phyloP scores from a whole-genome alignment of 2,888 invertebrate genomes.

The Acleris cristana region DNA sequence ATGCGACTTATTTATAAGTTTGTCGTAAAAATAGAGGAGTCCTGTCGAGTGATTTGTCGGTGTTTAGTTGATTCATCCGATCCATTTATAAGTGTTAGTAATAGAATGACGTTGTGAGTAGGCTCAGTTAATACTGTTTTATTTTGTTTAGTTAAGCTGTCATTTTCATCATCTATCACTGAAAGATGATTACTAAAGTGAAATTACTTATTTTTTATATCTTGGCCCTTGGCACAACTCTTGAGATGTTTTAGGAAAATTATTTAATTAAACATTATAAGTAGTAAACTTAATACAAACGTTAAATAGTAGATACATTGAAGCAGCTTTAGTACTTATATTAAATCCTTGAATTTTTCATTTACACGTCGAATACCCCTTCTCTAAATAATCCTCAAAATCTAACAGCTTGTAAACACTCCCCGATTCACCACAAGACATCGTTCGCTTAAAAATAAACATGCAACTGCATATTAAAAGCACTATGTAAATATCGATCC shows the following conservation, averaged over 20 bases:
- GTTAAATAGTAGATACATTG: no score
- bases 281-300: no score
- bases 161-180: no score
- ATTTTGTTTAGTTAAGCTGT: no score
- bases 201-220: no score
- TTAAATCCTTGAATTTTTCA: no score
- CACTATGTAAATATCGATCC: conserved; percentile 81
- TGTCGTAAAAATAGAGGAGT: conserved; percentile 33
- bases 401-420: conserved; percentile 4
- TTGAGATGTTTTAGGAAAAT: no score
- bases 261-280: no score
- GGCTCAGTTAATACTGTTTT: no score
- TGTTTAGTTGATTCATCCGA: conserved; percentile 30
- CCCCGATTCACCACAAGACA: conserved; percentile 27
- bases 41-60: conserved; percentile 32
- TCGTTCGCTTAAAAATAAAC: conserved; percentile 34
- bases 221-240: no score
- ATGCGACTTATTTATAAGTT: conserved; percentile 34
- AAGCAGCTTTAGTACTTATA: no score
- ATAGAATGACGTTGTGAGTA: conserved; percentile 1
- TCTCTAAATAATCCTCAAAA: neutral
- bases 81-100: conserved; percentile 13
- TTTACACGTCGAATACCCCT: neutral
- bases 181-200: no score
- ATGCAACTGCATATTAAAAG: conserved; percentile 73